Base-by-base conservation (phyloP, 2,797 vertebrate species). In the Poecile montanus region DNA sequence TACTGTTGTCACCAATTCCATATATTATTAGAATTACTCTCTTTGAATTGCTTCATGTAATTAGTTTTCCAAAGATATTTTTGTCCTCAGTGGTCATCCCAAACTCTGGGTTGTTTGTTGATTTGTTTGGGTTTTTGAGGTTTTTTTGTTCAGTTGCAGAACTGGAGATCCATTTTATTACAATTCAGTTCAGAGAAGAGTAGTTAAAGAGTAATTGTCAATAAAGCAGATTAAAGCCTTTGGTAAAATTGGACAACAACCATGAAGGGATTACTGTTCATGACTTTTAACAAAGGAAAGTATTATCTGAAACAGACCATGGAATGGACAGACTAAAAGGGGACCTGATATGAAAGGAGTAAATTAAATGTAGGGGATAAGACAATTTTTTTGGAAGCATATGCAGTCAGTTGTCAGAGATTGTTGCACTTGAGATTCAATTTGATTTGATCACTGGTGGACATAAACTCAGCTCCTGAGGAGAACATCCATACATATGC, bases 181-280 rank as follows among this genome's bases (percentile, higher is more conserved):
- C 29, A 56, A 51, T 58, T 75, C 34, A 68, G 16, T 80, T 85
- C 62, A 75, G 82, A 68, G 42, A 27, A 71, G 47, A 77, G 36
- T 50, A 63, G 45, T 85, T 93, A 40, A 85, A 84, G 44, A 89
- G 45, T 85, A 77, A 78, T 92, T 91, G 89, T 94, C 91, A 96
- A 70, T 91, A 93, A 72, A 86, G 77, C 70, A 78, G 80, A 84
- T 95, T 94, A 94, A 93, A 91, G 82, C 76, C 40, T 79, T 48
- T 79, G 44, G 88, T 82, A 88, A 94, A 95, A 88, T 53, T 66
- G 80, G 77, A 63, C 93, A 95, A 96, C 71, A 86, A 91, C 90
- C 83, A 36, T 93, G 80, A 96, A 91, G 77, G 74, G 74, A 94
- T 96, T 95, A 94, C 73, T 91, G 32, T 89, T 94, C 4, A 3